A percentile compares a stretch with the other conserved stretches of the same genome.
phyloP scores from a whole-genome alignment of 1,140 invertebrate species.

The Mylabris phalerata region DNA sequence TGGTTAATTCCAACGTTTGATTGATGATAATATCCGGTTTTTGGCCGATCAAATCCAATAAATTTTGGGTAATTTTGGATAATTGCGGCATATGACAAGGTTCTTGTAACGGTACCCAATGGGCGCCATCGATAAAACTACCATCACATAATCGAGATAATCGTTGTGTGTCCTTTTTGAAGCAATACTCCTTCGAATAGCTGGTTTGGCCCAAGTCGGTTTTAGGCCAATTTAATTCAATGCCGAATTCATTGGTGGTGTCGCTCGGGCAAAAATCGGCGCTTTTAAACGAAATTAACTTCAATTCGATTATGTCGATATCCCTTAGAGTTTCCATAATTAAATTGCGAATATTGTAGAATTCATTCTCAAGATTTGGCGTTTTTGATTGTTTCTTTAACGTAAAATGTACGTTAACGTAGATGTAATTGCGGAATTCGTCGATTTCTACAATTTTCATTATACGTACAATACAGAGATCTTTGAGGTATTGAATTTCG shows the following conservation, averaged over 20 bases:
- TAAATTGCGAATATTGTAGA: too few species aligned
- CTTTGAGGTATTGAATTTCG: neutral
- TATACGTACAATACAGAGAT: neutral
- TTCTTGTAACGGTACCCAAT: neutral
- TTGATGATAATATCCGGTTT: neutral
- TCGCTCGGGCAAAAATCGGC: neutral
- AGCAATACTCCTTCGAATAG: neutral
- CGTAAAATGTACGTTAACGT: constrained; percentile 3
- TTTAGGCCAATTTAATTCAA: neutral
- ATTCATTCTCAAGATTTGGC: too few species aligned
- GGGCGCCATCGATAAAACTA: constrained; percentile 3
- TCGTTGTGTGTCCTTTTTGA: neutral
- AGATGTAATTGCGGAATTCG: neutral
- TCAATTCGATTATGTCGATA: neutral
- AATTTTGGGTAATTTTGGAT: neutral
- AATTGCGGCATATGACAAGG: neutral
- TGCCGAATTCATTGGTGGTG: neutral
- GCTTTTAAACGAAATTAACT: neutral
- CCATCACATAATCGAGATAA: neutral
- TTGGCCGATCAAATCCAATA: neutral
- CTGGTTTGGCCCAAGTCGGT: neutral
- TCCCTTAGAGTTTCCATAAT: neutral
- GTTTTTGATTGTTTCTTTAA: neutral
- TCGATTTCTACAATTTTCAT: constrained; percentile 2
- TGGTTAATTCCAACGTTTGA: neutral